A percentile compares a stretch with the other conserved stretches of the same genome.
These are phyloP conservation scores for Lypha dubia DNA, from an alignment of 2,888 invertebrate genomes.

Conservation along the genomic window DNA sequence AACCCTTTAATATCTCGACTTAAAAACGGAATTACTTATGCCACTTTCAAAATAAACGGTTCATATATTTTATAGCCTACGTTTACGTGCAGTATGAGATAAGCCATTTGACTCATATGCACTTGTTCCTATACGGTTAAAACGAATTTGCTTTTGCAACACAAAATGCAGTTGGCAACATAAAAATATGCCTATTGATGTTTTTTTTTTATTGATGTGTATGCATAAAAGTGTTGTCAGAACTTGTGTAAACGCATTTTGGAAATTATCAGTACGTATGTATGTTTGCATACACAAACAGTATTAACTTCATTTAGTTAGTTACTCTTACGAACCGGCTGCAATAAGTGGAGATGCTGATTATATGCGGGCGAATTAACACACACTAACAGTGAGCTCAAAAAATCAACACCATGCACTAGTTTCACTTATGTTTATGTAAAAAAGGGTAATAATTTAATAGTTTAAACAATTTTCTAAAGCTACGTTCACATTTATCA, in stretches of 20 bases:
- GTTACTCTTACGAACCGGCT: not conserved
- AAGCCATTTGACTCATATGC: conserved; percentile 1
- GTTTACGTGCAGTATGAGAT: too few relatives aligned
- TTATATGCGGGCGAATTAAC: conserved; percentile 3
- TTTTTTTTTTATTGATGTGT: conserved; percentile 40
- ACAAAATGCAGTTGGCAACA: conserved; percentile 55
- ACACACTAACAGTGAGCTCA: not conserved
- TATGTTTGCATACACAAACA: conserved; percentile 5
- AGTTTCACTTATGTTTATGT: too few relatives aligned
- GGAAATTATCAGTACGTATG: conserved; percentile 3
- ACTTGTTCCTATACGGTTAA: not conserved
- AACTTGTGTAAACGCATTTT: conserved; percentile 43
- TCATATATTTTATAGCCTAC: conserved; percentile 64
- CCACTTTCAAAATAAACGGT: too few relatives aligned
- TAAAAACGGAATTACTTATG: too few relatives aligned
- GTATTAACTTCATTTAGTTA: conserved; percentile 27
- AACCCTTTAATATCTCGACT: too few relatives aligned
- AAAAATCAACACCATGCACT: not conserved
- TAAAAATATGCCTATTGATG: conserved; percentile 53
- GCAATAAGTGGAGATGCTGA: not conserved
- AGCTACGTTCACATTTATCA: too few relatives aligned
- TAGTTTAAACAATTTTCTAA: too few relatives aligned
- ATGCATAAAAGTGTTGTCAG: conserved; percentile 51
- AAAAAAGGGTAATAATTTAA: too few relatives aligned
- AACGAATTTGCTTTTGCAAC: conserved; percentile 25